These are phyloP conservation scores for Pocillopora grandis DNA, from an alignment of 92 coral and sea anemone genomes.

Conservation along the genomic window DNA sequence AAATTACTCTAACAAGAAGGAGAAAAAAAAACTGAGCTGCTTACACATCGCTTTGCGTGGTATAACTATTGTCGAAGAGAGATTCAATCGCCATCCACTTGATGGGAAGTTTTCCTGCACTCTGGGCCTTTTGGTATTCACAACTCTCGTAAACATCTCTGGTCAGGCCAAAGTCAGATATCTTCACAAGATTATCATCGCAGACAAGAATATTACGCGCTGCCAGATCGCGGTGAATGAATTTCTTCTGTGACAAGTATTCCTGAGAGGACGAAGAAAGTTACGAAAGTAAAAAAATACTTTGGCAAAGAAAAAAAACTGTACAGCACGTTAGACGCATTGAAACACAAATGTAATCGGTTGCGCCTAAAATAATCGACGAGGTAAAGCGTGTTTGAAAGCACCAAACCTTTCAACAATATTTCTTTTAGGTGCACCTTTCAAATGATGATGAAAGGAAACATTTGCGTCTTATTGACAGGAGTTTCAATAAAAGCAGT, in stretches of 20 bases:
- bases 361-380: no score
- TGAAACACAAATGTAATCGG: no score
- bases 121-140: slow-evolving; percentile 73
- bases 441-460: no score
- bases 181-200: slow-evolving; percentile 78
- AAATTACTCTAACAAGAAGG: neutral
- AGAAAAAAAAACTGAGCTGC: neutral
- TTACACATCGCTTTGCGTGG: slow-evolving; percentile 85
- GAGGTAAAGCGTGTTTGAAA: no score
- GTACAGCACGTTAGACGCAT: neutral
- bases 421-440: no score
- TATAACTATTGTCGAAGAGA: slow-evolving; percentile 68
- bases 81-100: slow-evolving; percentile 94
- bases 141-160: slow-evolving; percentile 85
- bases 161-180: slow-evolving; percentile 87
- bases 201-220: slow-evolving; percentile 85
- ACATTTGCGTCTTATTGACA: no score
- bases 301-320: neutral
- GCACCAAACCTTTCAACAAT: no score
- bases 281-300: neutral
- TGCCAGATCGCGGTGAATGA: slow-evolving; percentile 87
- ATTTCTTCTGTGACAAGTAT: slow-evolving; percentile 85
- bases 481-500: no score
- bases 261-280: slow-evolving; percentile 51
- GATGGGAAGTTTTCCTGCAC: slow-evolving; percentile 73